These are phyloP conservation scores for Nesoenas mayeri DNA, from an alignment of 2,113 vertebrate species.

Conservation along the genomic window DNA sequence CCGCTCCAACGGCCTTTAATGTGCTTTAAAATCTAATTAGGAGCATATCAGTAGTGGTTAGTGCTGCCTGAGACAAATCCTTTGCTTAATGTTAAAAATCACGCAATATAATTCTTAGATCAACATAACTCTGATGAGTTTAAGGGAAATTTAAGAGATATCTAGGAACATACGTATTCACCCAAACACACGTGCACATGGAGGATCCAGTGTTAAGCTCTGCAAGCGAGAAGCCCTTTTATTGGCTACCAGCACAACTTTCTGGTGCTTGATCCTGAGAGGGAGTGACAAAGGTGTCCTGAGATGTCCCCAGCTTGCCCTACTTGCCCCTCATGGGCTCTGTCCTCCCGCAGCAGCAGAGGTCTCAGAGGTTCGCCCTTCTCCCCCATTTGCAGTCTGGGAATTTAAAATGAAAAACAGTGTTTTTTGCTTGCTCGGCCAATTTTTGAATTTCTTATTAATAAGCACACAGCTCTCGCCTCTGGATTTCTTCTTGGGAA, in stretches of 20 bases:
- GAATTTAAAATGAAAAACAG: background rate
- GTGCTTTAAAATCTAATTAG: background rate
- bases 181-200: background rate
- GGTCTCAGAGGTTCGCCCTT: background rate
- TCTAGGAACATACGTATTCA: background rate
- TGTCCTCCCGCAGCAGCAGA: rapidly evolving
- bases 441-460: background rate
- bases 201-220: background rate
- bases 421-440: background rate
- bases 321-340: rapidly evolving
- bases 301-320: rapidly evolving
- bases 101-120: background rate
- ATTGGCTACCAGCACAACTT: background rate
- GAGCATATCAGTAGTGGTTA: background rate
- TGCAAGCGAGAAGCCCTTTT: background rate
- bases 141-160: too few species aligned
- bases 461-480: background rate
- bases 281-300: rapidly evolving
- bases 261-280: rapidly evolving
- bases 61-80: too few species aligned
- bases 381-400: background rate
- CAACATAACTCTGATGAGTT: background rate
- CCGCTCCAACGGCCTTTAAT: background rate
- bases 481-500: background rate
- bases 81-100: background rate